Evolutionary conservation across 92 coral and sea anemone genomes (phyloP), one percentile per base, ranked within the genome.

Genomic region (Actinostola sp.): DNA sequence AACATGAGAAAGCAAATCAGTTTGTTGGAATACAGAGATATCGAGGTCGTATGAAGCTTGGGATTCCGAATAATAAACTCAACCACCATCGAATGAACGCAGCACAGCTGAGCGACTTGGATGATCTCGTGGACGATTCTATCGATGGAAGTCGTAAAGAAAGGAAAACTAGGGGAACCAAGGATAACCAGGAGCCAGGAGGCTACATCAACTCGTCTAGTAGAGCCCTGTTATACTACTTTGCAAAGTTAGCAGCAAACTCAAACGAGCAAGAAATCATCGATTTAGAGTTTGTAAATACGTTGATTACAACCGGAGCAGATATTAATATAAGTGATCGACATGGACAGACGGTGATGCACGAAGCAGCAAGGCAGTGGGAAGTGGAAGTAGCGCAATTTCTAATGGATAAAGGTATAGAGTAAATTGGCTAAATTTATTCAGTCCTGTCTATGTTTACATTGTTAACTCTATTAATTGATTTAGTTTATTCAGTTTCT

Each of bases 301-400:
- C 97, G 16, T 65, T 93, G n/a, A 85, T 93, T 46, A 71, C 67
- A 38, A 84, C 79, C 42, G 98, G 98, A 33, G 98, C 98, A 19
- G 81, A 88, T 14, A 78, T 89, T 6, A 84, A 82, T 51, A 88
- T 88, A 2, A 76, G 90, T 10, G 98, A 93, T 77, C 86, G 98
- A 43, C 97, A 93, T 52, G 98, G 98, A 7, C 98, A 93, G 86
- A 85, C 92, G 0, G 57, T 88, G 3, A 54, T 93, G 59, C 98
- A 93, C 65, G 97, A 93, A 81, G 97, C 98, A 9, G 92, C 97
- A 0, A 45, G 98, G 38, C 97, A 92, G 57, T 94, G 98, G 98
- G 97, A 94, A 53, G 83, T 81, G 0, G 90, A 71, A 38, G 98
- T 94, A 26, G 95, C 90, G 27, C 88, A 75, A 85, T 82, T 92